Conservation (phyloP, 2,888 invertebrate genomes). For the Meiosimyza decipiens region DNA sequence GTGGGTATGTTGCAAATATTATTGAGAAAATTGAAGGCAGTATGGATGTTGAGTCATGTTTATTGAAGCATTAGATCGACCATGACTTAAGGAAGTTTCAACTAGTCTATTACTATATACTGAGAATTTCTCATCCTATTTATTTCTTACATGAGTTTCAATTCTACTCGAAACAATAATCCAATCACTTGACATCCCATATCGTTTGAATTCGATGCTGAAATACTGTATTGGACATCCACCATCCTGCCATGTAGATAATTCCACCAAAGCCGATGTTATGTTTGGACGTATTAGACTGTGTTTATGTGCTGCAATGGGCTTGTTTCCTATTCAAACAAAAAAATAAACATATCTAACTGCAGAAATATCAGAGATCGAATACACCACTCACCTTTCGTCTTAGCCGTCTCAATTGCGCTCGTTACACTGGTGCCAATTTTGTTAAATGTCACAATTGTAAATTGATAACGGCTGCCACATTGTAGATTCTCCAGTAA, state of each 20-base stretch:
- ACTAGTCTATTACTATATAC: slow-evolving; percentile 36
- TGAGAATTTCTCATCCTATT: background rate
- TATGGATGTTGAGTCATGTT: too few relatives aligned
- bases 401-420: slow-evolving; percentile 74
- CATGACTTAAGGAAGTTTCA: too few relatives aligned
- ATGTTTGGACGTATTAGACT: slow-evolving; percentile 80
- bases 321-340: slow-evolving; percentile 65
- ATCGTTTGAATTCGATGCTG: slow-evolving; percentile 63
- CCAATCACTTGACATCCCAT: slow-evolving; percentile 61
- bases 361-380: background rate
- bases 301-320: slow-evolving; percentile 76
- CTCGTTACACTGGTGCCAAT: slow-evolving; percentile 81
- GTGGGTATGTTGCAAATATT: too few relatives aligned
- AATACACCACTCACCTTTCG: slow-evolving; percentile 72
- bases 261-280: slow-evolving; percentile 79
- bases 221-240: slow-evolving; percentile 84
- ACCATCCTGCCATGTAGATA: slow-evolving; percentile 83
- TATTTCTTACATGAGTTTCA: slow-evolving; percentile 64
- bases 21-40: too few relatives aligned
- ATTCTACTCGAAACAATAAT: slow-evolving; percentile 69
- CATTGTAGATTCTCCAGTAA: slow-evolving; percentile 80
- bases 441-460: slow-evolving; percentile 79
- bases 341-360: slow-evolving; percentile 66
- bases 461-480: slow-evolving; percentile 81
- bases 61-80: too few relatives aligned